phyloP scores from a whole-genome alignment of 2,113 vertebrate species.

The Psilopsiagon aurifrons region DNA sequence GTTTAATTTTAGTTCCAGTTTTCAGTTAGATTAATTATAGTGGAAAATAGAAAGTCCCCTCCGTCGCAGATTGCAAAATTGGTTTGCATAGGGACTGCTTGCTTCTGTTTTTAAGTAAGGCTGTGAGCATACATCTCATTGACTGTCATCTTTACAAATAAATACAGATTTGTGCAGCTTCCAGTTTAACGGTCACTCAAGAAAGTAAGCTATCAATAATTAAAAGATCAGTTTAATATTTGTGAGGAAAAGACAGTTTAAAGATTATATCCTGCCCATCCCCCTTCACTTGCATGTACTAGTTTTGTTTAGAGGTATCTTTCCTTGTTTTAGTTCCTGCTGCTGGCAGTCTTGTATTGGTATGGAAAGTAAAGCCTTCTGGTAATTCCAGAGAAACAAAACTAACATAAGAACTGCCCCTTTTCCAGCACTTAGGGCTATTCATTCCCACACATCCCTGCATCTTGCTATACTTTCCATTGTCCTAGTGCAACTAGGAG shows the following conservation, averaged over 20 bases:
- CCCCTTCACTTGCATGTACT: neutral
- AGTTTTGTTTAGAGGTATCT: neutral
- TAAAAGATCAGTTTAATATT: slow-evolving; percentile 4
- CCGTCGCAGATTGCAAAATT: neutral
- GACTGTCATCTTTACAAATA: neutral
- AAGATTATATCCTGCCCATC: neutral
- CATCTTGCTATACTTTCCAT: accelerated
- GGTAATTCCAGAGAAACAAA: neutral
- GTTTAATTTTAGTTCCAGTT: neutral
- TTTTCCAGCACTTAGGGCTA: neutral
- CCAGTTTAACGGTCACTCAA: neutral
- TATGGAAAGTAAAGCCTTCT: neutral
- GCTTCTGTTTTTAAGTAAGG: neutral
- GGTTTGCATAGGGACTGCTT: neutral
- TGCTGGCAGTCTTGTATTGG: neutral
- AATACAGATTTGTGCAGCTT: neutral
- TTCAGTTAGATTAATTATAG: neutral
- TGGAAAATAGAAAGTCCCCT: neutral
- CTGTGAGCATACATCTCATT: neutral
- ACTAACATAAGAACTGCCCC: neutral
- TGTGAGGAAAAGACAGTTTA: neutral
- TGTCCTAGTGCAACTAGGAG: neutral
- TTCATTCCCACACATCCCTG: neutral
- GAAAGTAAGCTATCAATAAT: neutral
- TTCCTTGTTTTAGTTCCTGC: neutral